These are phyloP conservation scores for Anthopleura xanthogrammica DNA, from an alignment of 92 coral and sea anemone genomes.

Conservation along the genomic window DNA sequence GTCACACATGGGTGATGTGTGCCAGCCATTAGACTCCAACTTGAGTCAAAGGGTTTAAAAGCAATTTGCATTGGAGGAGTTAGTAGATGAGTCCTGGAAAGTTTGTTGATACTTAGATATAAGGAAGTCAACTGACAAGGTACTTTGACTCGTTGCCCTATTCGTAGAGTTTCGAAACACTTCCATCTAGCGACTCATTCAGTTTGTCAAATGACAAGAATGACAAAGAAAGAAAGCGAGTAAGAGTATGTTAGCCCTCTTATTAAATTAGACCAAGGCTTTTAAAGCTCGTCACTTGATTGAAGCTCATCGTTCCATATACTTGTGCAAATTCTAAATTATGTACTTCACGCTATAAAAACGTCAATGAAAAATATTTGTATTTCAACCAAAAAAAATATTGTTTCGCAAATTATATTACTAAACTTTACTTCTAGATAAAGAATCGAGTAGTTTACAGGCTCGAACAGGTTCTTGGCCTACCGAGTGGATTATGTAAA, in stretches of 20 bases:
- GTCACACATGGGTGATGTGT: conserved; percentile 12
- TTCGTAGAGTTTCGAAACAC: conserved; percentile 1
- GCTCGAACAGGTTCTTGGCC: not conserved
- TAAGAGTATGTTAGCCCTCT: not conserved
- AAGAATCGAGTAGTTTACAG: not conserved
- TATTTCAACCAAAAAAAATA: not conserved
- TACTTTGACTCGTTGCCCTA: conserved; percentile 5
- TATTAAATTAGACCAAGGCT: conserved; percentile 2
- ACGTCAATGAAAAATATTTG: not conserved
- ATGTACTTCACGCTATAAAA: not conserved
- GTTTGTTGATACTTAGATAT: conserved; percentile 8
- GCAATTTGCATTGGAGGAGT: conserved; percentile 6
- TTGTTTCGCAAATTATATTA: not conserved
- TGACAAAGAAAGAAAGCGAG: not conserved
- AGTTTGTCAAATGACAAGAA: not conserved
- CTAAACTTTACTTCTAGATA: not conserved
- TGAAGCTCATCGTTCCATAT: not conserved
- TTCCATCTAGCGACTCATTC: not conserved
- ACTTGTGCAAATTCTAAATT: not conserved
- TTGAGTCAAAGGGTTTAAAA: not conserved
- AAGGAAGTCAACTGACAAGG: conserved; percentile 10
- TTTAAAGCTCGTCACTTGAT: conserved; percentile 10
- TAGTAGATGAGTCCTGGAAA: not conserved
- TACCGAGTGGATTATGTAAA: not conserved
- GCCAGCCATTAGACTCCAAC: not conserved